These are phyloP conservation scores for Strix aluco DNA, from an alignment of 2,113 vertebrate species.

Conservation along the genomic window DNA sequence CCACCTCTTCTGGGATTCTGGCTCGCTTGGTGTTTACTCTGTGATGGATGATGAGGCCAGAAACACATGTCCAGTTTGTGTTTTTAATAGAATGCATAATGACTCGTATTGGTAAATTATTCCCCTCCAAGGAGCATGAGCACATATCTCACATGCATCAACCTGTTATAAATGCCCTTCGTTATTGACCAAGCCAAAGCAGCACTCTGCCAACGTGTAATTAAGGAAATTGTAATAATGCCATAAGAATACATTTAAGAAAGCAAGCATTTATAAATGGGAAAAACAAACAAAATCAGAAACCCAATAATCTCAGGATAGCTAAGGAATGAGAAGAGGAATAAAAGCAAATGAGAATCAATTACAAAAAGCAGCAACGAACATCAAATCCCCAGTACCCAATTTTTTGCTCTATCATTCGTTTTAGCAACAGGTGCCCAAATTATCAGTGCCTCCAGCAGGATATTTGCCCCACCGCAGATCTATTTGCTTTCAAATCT, in stretches of 20 bases:
- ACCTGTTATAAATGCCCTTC: neutral
- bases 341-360: neutral
- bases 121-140: conserved; percentile 43
- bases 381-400: neutral
- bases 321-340: neutral
- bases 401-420: neutral
- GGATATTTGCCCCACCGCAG: neutral
- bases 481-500: neutral
- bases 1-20: conserved; percentile 39
- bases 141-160: conserved; percentile 27
- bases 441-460: neutral
- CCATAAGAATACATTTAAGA: neutral
- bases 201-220: conserved; percentile 7
- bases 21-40: neutral
- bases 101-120: conserved; percentile 52
- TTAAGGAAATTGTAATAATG: conserved; percentile 30
- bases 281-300: neutral
- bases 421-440: neutral
- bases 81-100: conserved; percentile 63
- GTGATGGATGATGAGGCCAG: conserved; percentile 66
- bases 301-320: neutral
- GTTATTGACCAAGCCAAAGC: conserved; percentile 10
- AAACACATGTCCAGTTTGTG: conserved; percentile 27
- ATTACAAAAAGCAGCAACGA: conserved; percentile 10
- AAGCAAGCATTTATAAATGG: neutral